These are phyloP conservation scores for Cremastobaeus sp. DNA, from an alignment of 2,888 invertebrate genomes.

Conservation along the genomic window DNA sequence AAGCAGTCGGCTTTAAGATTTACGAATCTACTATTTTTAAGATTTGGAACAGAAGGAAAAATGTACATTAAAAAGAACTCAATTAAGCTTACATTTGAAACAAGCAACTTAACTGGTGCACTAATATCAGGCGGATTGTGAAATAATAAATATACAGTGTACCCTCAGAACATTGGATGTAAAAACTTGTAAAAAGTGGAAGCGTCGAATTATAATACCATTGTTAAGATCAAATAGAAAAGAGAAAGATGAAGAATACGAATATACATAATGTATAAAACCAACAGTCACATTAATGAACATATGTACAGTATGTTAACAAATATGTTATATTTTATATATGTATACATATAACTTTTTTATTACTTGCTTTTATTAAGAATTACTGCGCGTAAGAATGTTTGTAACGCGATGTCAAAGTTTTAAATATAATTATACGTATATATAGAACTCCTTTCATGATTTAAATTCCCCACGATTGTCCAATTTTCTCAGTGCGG, in stretches of 20 bases:
- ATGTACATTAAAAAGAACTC: no score
- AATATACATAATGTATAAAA: constrained; percentile 44
- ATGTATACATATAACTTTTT: constrained; percentile 69
- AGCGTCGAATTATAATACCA: constrained; percentile 2
- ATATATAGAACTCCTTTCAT: constrained; percentile 43
- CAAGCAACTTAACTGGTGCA: no score
- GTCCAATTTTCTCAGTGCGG: no score
- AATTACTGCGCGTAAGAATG: constrained; percentile 66
- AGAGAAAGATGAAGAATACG: constrained; percentile 11
- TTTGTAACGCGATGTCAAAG: constrained; percentile 71
- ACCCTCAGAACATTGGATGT: neutral
- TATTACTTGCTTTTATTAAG: constrained; percentile 65
- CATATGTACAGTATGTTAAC: constrained; percentile 68
- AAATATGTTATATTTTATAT: constrained; percentile 68
- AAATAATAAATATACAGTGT: constrained; percentile 17
- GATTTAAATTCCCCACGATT: constrained; percentile 6
- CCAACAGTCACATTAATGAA: constrained; percentile 51
- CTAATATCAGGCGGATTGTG: no score
- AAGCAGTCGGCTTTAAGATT: no score
- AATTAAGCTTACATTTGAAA: no score
- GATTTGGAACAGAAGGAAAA: no score
- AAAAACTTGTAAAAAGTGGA: constrained; percentile 26
- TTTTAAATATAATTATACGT: constrained; percentile 69
- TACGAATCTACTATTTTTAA: no score
- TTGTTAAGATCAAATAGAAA: constrained; percentile 14